Evolutionary conservation across 2,888 invertebrate genomes (phyloP).

Genomic region (Criorhina ranunculi): DNA sequence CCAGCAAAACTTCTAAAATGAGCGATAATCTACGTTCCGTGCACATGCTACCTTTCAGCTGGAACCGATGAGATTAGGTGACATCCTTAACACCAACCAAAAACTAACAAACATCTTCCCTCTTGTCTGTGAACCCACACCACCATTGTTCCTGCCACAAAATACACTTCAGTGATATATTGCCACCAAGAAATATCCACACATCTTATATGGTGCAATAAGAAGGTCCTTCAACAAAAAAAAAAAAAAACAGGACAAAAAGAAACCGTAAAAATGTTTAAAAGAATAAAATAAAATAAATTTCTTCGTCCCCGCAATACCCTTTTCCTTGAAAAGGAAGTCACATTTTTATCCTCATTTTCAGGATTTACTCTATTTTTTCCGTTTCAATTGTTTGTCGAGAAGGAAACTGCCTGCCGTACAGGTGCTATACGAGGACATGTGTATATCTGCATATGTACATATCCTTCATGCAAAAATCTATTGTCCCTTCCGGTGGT

Average conservation of each 20-base stretch:
- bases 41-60: constrained; percentile 75
- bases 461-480: constrained; percentile 57
- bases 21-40: constrained; percentile 75
- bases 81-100: constrained; percentile 70
- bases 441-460: constrained; percentile 27
- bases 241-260: constrained; percentile 4
- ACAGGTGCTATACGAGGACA: constrained; percentile 40
- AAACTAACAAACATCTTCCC: constrained; percentile 54
- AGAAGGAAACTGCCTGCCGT: constrained; percentile 31
- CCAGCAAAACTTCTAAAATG: constrained; percentile 70
- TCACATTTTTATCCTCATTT: constrained; percentile 73
- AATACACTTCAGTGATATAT: constrained; percentile 69
- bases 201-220: constrained; percentile 48
- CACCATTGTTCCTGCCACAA: constrained; percentile 37
- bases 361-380: constrained; percentile 53
- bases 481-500: constrained; percentile 73
- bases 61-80: constrained; percentile 75
- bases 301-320: background rate
- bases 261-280: constrained; percentile 41
- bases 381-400: constrained; percentile 59
- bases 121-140: constrained; percentile 14
- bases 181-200: constrained; percentile 53
- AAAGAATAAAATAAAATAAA: constrained; percentile 68
- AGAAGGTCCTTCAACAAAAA: constrained; percentile 40
- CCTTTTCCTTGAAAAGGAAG: constrained; percentile 39